Conservation (phyloP, 2,113 vertebrate genomes). For the Oxyruncus cristatus region DNA sequence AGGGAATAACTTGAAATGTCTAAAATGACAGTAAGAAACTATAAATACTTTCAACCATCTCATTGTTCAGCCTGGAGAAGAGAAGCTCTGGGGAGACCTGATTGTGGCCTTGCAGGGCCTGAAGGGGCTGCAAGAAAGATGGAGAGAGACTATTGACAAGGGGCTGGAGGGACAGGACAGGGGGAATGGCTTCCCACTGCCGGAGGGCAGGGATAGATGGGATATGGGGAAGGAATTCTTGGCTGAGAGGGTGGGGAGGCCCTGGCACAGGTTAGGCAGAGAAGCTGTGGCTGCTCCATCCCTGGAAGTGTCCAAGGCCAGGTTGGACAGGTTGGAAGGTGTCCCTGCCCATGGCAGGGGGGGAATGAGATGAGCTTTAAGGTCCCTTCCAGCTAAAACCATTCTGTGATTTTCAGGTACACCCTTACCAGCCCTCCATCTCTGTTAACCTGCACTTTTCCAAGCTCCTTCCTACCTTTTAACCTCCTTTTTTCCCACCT, state of each 20-base stretch:
- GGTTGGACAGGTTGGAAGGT: not conserved
- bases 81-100: not conserved
- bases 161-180: not conserved
- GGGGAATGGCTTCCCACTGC: not conserved
- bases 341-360: not conserved
- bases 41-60: not conserved
- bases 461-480: not conserved
- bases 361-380: fast-evolving
- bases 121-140: not conserved
- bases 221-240: not conserved
- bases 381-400: not conserved
- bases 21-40: not conserved
- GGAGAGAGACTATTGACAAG: not conserved
- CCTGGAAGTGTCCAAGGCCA: not conserved
- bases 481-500: not conserved
- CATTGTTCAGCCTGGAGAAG: not conserved
- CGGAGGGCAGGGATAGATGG: not conserved
- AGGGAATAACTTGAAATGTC: not conserved
- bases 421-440: too few species aligned
- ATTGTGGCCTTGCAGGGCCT: not conserved
- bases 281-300: not conserved
- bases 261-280: not conserved
- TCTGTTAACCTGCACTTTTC: not conserved
- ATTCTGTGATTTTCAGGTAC: not conserved
- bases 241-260: not conserved